Conservation (phyloP, 2,113 vertebrate species). For the Myocastor coypus region DNA sequence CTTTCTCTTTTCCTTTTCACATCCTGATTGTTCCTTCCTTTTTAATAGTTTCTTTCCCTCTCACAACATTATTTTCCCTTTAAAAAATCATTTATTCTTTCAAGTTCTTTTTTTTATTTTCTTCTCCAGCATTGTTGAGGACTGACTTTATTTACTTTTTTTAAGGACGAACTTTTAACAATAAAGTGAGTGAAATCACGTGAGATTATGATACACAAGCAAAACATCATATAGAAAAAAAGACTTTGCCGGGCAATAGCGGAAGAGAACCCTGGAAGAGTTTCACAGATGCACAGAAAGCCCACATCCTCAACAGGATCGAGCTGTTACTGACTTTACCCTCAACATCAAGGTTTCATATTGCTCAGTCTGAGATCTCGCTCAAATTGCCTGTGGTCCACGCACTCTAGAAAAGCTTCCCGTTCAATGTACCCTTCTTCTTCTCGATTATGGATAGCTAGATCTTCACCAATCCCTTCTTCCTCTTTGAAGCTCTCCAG, state of each 20-base stretch:
- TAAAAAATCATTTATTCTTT: no score
- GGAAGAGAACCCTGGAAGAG: not conserved
- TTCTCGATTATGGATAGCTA: conserved; percentile 97
- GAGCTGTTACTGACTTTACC: not conserved
- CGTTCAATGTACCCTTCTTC: conserved; percentile 97
- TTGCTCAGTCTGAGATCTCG: conserved; percentile 94
- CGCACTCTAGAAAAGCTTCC: conserved; percentile 97
- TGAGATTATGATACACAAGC: conserved; percentile 66
- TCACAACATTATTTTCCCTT: no score
- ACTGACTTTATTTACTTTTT: conserved; percentile 57
- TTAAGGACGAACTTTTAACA: conserved; percentile 71
- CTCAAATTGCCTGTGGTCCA: conserved; percentile 97
- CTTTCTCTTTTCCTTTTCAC: no score
- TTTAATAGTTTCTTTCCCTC: no score
- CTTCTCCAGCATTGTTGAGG: conserved; percentile 16
- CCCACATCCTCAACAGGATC: conserved; percentile 72
- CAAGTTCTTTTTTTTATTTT: no score
- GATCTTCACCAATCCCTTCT: conserved; percentile 96
- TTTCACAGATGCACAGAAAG: conserved; percentile 62
- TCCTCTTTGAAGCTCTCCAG: conserved; percentile 97
- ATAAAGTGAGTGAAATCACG: conserved; percentile 68
- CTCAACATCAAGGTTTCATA: conserved; percentile 92
- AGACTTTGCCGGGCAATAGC: conserved; percentile 29
- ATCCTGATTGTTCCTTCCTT: no score
- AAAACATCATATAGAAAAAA: conserved; percentile 67